Evolutionary conservation across 2,113 vertebrate genomes (phyloP).

Genomic region (Australoheros scitulus): DNA sequence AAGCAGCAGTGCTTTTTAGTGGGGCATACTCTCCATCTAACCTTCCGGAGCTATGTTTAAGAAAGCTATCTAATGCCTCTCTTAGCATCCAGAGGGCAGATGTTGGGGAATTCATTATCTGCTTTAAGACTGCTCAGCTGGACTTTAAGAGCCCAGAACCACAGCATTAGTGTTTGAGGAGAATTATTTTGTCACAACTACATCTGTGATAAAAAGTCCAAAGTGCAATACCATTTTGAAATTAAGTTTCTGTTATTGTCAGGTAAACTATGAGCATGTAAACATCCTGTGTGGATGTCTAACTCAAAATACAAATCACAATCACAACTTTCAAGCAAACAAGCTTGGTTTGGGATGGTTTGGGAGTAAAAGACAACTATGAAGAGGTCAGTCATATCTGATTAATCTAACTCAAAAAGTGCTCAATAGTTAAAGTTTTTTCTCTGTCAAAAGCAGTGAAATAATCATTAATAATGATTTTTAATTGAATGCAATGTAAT

Average conservation of each 20-base stretch:
- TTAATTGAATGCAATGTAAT: too few relatives aligned
- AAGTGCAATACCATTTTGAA: too few relatives aligned
- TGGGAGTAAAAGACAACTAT: not conserved
- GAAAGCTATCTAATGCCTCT: not conserved
- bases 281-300: not conserved
- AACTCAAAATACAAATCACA: not conserved
- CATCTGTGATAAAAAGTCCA: not conserved
- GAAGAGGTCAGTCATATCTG: too few relatives aligned
- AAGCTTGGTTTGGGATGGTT: not conserved
- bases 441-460: too few relatives aligned
- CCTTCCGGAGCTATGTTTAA: not conserved
- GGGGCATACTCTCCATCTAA: not conserved
- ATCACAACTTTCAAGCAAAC: not conserved
- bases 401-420: too few relatives aligned
- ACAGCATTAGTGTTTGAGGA: not conserved
- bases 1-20: not conserved
- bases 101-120: slow-evolving; percentile 41
- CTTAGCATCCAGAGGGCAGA: slow-evolving; percentile 28
- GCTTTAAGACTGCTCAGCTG: slow-evolving; percentile 37
- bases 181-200: not conserved
- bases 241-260: not conserved
- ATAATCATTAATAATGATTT: too few relatives aligned
- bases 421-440: too few relatives aligned
- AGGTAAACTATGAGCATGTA: not conserved
- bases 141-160: slow-evolving; percentile 32